A percentile compares a stretch with the other conserved stretches of the same genome.
These are phyloP conservation scores for Gibbula magus DNA, from an alignment of 2,888 invertebrate species.

Conservation along the genomic window DNA sequence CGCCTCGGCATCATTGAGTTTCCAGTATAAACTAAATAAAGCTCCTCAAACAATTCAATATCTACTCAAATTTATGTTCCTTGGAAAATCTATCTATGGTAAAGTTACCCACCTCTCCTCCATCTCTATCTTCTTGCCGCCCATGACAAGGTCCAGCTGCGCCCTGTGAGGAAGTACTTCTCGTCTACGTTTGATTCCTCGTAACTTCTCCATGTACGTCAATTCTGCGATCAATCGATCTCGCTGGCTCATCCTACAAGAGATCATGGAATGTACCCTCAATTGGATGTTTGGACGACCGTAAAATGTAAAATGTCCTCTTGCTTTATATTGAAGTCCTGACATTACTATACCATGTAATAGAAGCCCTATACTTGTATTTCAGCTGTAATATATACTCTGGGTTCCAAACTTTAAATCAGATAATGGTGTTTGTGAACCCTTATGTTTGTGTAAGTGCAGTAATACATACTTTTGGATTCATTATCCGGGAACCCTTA, in stretches of 20 bases:
- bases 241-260: slow-evolving; percentile 60
- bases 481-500: no score
- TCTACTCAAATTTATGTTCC: neutral
- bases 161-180: slow-evolving; percentile 66
- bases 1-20: no score
- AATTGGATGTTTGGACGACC: neutral
- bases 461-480: no score
- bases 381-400: no score
- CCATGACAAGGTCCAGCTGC: slow-evolving; percentile 67
- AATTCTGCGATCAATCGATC: slow-evolving; percentile 63
- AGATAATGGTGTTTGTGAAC: no score
- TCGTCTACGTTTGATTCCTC: slow-evolving; percentile 59
- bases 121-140: slow-evolving; percentile 67
- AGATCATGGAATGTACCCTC: neutral
- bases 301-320: neutral
- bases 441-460: no score
- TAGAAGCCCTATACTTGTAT: neutral
- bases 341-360: neutral
- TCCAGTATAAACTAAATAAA: neutral
- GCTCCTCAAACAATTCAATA: neutral
- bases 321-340: neutral
- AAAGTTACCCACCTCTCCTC: slow-evolving; percentile 58
- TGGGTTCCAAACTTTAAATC: no score
- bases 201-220: slow-evolving; percentile 63
- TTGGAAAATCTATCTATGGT: neutral